Evolutionary conservation across 2,797 vertebrate species (phyloP).

Genomic region (Remorina albescens): DNA sequence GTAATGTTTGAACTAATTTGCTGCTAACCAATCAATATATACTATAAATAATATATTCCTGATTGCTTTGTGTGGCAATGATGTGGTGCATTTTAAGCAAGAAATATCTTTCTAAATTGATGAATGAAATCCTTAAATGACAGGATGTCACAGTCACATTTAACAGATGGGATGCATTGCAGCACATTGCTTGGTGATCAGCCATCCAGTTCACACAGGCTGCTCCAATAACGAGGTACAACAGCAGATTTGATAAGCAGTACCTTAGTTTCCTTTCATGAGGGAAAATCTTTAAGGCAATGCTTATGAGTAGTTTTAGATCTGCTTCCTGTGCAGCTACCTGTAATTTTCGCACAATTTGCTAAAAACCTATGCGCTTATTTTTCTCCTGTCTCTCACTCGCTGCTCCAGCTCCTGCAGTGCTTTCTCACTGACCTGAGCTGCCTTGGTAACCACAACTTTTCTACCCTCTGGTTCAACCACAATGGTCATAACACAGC

Average conservation of each 20-base stretch:
- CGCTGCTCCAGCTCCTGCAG: conserved; percentile 84
- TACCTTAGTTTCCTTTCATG: conserved; percentile 15
- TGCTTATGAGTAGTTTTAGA: neutral
- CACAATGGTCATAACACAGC: conserved; percentile 91
- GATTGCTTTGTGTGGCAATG: conserved; percentile 13
- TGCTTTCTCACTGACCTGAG: conserved; percentile 81
- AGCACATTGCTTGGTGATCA: conserved; percentile 48
- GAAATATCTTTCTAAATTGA: conserved; percentile 37
- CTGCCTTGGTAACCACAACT: conserved; percentile 84
- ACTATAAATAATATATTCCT: neutral
- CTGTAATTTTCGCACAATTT: conserved; percentile 45
- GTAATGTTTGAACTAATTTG: conserved; percentile 6
- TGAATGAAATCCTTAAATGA: conserved; percentile 62
- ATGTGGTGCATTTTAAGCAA: neutral
- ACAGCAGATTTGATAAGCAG: conserved; percentile 49
- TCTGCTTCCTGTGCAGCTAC: conserved; percentile 19
- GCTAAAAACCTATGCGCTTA: conserved; percentile 31
- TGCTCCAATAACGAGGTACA: conserved; percentile 59
- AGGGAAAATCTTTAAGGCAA: conserved; percentile 7
- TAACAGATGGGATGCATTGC: conserved; percentile 70
- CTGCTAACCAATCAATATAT: neutral
- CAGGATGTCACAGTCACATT: conserved; percentile 64
- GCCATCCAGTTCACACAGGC: conserved; percentile 61
- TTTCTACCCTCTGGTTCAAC: conserved; percentile 81
- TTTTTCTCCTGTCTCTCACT: conserved; percentile 58